Base-by-base conservation (phyloP, 2,113 vertebrate genomes). In the Siniperca knerii region DNA sequence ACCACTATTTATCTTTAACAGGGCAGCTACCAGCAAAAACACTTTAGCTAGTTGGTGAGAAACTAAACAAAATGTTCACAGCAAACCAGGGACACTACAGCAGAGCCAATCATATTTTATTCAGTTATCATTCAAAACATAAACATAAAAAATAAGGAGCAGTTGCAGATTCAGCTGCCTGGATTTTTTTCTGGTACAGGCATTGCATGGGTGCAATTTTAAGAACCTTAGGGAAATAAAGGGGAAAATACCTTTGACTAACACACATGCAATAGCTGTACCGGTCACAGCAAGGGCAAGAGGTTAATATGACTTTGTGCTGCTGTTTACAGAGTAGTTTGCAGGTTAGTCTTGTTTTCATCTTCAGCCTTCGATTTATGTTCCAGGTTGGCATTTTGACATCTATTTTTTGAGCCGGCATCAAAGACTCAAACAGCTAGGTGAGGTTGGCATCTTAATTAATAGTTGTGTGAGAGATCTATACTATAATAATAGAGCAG, bases 401-500 rank as follows among this genome's bases (percentile, higher is more conserved):
- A 68, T 84, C 25, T 62, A 4, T 82, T 82, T 58, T 77, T 77
- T 15, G 33, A 65, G 75, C 52, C 7, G 1, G 23, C 68, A 68
- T 75, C 70, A 75, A 79, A 87, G 55, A n/a, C 71, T 52, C 50
- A 60, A 69, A 81, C 70, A 75, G 85, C 60, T 29, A 20, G 33
- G 33, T 55, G 50, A 58, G 74, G 46, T 73, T 55, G n/a, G 86
- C 76, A 54, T 84, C 50, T 69, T 70, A 70, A 85, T 83, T 44
- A 40, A 78, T 80, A 40, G 1, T 1, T 40, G 75, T 73, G 79
- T 68, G 69, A 71, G 33, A 75, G 6, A 69, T 66, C 21, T 77
- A 8, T 21, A 29, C 46, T 6, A 55, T 2, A 68, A 46, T n/a
- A 74, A 33, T 16, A 65, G 33, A 58, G 25, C 44, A 1, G 35